Evolutionary conservation across 2,888 invertebrate species (phyloP).

Genomic region (Nemotelus nigrinus): DNA sequence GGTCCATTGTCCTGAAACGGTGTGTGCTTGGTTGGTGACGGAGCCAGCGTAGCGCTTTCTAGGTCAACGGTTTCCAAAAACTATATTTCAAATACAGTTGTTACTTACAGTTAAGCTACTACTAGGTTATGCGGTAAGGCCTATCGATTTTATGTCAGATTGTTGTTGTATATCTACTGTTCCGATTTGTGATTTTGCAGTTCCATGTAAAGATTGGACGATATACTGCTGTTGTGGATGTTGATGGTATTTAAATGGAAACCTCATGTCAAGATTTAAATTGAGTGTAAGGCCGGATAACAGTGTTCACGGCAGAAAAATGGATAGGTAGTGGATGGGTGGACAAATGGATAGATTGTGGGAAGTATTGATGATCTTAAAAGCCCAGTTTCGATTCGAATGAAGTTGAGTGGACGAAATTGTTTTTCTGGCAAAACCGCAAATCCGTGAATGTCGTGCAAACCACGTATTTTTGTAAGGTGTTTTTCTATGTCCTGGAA

Average conservation of each 20-base stretch:
- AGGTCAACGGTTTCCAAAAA: background rate
- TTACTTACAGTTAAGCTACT: constrained; percentile 5
- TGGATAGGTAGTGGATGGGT: background rate
- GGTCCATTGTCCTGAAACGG: constrained; percentile 8
- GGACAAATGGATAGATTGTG: background rate
- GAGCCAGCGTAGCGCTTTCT: constrained; percentile 2
- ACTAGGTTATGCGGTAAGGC: constrained; percentile 30
- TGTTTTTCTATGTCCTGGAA: no score
- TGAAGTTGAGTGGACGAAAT: background rate
- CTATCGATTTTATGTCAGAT: constrained; percentile 5
- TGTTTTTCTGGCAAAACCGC: no score
- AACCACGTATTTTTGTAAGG: no score
- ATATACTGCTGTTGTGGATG: background rate
- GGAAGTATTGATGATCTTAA: background rate
- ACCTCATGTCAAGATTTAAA: background rate
- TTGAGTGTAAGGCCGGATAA: no score
- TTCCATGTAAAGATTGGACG: no score
- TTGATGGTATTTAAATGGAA: constrained; percentile 17
- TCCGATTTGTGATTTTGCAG: no score
- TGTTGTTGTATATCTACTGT: background rate
- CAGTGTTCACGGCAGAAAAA: background rate
- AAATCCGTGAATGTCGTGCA: no score
- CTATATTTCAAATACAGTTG: background rate
- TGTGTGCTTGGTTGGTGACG: background rate
- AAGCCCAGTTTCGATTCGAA: background rate